Base-by-base conservation (phyloP, 2,888 invertebrate species). In the Odiellus spinosus region DNA sequence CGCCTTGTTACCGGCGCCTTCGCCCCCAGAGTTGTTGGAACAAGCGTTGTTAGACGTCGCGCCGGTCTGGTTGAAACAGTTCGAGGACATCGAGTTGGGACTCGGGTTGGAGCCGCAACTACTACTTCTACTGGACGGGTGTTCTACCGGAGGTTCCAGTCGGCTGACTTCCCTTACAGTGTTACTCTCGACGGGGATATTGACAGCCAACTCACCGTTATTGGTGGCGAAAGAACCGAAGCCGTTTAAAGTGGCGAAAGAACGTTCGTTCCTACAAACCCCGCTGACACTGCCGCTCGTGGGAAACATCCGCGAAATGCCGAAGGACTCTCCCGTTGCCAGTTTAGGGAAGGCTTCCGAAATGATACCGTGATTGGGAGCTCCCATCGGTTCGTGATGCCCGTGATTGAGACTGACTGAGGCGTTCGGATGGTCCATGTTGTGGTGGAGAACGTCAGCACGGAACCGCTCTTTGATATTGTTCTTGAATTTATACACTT, bases 381-480 rank as follows among this genome's bases (percentile, higher is more conserved):
- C 26, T 26, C 26, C 8, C 26, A 26, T 26, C 5, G 26, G 26
- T 8, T 26, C 26, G 26, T 26, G 26, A 8, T 4, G 4, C 4
- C 8, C 5, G 8, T 26, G 26, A 26, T 8, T 26, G 26, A 26
- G 4, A 11, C 17, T 11, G 6, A 15, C 36, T 36, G 36, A 4
- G 17, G 5, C 14, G 5, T 17, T 36, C 4, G 14, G 14, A 11
- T 6, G 4, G 36, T 17, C 14, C 3, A 5, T 17, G 17, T n/a
- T 40, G 19, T 40, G 20, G 8, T 40, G 17, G 18, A 18, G 53
- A 10, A 38, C 8, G 46, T 66, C 65, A 40, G 64, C 70, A 40
- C 68, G 70, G 56, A 90, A 91, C 49, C 90, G 72, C 63, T 87
- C 78, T 61, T 88, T 87, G 56, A 91, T 90, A 62, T 82, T 84